Evolutionary conservation across 1,140 invertebrate species (phyloP), one percentile per base, ranked within the genome.

Genomic region (Leucophenga varia): DNA sequence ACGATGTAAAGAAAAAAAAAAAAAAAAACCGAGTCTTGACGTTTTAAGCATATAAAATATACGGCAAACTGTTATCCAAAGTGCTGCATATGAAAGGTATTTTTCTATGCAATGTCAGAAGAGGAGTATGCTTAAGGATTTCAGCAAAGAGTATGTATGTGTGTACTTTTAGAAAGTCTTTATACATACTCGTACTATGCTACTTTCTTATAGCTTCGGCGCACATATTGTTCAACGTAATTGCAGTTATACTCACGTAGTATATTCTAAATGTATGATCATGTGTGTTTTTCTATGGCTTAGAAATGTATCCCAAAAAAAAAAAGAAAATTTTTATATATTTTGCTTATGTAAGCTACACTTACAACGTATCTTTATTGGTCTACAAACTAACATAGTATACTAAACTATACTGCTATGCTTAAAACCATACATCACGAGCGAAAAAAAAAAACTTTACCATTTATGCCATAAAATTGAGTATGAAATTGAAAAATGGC

Each of bases 381-480:
- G n/a, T n/a, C n/a, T n/a, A n/a, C n/a, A n/a, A n/a, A n/a, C n/a
- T n/a, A n/a, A n/a, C n/a, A n/a, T n/a, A n/a, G n/a, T n/a, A n/a
- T n/a, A n/a, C n/a, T n/a, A n/a, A n/a, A n/a, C n/a, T n/a, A n/a
- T n/a, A n/a, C n/a, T n/a, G n/a, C n/a, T n/a, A n/a, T n/a, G n/a
- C n/a, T n/a, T n/a, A n/a, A n/a, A n/a, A n/a, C n/a, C n/a, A n/a
- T n/a, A n/a, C n/a, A n/a, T n/a, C n/a, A n/a, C n/a, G n/a, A n/a
- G n/a, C n/a, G n/a, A n/a, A n/a, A n/a, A n/a, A n/a, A n/a, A n/a
- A 13, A 50, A 65, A 61, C 63, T 59, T 65, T 65, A 58, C 63
- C 61, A 65, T 64, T 64, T 64, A 61, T 65, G 63, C 61, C 61
- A 67, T 65, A 65, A 65, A 67, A 65, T 65, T 61, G 61, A 61